Conservation (phyloP, 2,113 vertebrate genomes). For the Erythrocercus mccallii region DNA sequence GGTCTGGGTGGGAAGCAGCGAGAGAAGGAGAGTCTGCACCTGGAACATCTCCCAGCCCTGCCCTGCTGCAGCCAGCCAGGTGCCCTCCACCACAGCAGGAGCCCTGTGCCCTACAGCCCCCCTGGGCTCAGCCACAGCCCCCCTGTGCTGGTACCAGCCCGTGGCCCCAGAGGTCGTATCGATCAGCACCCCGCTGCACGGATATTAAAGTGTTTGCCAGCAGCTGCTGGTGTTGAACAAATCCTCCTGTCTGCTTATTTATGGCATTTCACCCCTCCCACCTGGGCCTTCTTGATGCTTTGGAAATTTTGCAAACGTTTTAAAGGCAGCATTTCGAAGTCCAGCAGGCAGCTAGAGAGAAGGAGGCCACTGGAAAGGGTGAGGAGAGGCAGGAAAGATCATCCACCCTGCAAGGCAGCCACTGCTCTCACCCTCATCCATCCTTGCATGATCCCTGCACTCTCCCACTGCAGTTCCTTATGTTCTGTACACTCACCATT, state of each 20-base stretch:
- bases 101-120: too few species aligned
- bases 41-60: neutral
- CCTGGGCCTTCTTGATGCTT: neutral
- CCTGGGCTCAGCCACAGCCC: neutral
- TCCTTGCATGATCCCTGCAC: neutral
- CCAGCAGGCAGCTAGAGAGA: neutral
- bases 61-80: fast-evolving
- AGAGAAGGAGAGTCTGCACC: neutral
- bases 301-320: neutral
- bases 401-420: neutral
- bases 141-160: neutral
- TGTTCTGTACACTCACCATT: fast-evolving
- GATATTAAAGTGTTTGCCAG: neutral
- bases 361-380: neutral
- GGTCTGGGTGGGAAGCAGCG: neutral
- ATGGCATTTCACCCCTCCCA: neutral
- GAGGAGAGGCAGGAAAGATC: neutral
- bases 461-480: fast-evolving
- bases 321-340: neutral
- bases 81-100: fast-evolving
- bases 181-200: neutral
- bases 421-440: neutral
- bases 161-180: fast-evolving
- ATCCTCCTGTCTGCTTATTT: conserved; percentile 7
- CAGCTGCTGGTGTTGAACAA: neutral